Conservation (phyloP, 2,797 vertebrate genomes). For the Jordanella pulchra region DNA sequence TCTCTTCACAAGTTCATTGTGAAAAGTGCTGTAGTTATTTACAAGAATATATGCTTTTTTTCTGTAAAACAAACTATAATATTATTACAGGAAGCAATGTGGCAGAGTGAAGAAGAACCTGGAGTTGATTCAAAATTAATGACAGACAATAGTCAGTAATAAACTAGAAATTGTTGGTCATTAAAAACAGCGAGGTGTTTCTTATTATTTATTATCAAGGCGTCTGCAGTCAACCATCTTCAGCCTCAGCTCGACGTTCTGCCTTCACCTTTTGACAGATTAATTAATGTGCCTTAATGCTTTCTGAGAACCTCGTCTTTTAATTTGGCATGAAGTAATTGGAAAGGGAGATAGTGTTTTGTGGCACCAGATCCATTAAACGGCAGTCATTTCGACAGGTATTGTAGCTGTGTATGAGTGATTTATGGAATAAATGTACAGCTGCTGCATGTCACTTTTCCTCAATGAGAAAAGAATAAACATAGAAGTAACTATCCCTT, state of each 20-base stretch:
- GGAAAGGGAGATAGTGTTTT: conserved; percentile 59
- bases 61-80: not conserved
- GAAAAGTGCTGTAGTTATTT: not conserved
- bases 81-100: conserved; percentile 2
- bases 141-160: conserved; percentile 72
- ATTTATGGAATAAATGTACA: conserved; percentile 45
- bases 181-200: conserved; percentile 67
- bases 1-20: not conserved
- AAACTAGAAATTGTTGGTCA: conserved; percentile 72
- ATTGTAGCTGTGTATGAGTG: conserved; percentile 50
- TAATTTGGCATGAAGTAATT: conserved; percentile 72
- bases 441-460: conserved; percentile 4
- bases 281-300: conserved; percentile 77
- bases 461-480: not conserved
- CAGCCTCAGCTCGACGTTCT: conserved; percentile 28
- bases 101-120: conserved; percentile 49
- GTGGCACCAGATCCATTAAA: conserved; percentile 62
- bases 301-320: conserved; percentile 59
- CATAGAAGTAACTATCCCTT: too few relatives aligned
- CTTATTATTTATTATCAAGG: conserved; percentile 67
- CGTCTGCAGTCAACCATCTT: conserved; percentile 50
- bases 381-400: conserved; percentile 59
- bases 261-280: conserved; percentile 59
- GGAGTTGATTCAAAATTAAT: conserved; percentile 75
- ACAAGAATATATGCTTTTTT: not conserved